A percentile compares a stretch with the other conserved stretches of the same genome.
These are phyloP conservation scores for Dynastes hyllus DNA, from an alignment of 2,888 invertebrate species.

Conservation along the genomic window DNA sequence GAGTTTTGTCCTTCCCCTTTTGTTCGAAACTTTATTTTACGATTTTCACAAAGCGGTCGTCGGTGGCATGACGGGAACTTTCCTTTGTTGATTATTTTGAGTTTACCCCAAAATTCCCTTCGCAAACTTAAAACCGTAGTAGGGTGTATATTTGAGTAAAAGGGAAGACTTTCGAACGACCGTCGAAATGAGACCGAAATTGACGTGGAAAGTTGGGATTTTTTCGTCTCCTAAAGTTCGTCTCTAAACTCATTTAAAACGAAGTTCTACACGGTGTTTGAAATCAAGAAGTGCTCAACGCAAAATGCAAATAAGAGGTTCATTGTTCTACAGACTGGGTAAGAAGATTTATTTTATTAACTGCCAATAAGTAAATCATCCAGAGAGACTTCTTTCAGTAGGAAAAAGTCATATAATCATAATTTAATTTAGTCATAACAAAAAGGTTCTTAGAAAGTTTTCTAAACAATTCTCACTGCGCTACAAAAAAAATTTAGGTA, in stretches of 20 bases:
- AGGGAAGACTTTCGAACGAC: background rate
- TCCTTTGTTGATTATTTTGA: background rate
- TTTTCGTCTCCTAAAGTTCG: constrained; percentile 13
- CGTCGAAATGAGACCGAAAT: constrained; percentile 2
- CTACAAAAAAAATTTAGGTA: no score
- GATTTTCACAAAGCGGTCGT: background rate
- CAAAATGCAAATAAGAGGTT: constrained; percentile 68
- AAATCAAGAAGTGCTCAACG: constrained; percentile 67
- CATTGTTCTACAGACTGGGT: constrained; percentile 71
- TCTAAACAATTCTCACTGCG: no score
- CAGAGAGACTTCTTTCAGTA: no score
- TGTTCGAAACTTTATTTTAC: background rate
- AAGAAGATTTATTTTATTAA: constrained; percentile 54
- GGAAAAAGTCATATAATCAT: no score
- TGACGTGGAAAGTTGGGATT: constrained; percentile 9
- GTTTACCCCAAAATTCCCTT: background rate
- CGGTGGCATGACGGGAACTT: background rate
- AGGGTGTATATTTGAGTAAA: background rate
- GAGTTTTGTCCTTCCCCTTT: background rate
- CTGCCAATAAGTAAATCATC: no score
- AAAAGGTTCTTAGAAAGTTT: no score
- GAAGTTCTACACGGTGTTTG: constrained; percentile 71
- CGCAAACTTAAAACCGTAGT: constrained; percentile 6
- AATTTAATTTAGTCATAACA: no score
- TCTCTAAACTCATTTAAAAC: constrained; percentile 61